A percentile compares a stretch with the other conserved stretches of the same genome.
Conservation (phyloP, 2,113 vertebrate genomes). For the Copsychus sechellarum region DNA sequence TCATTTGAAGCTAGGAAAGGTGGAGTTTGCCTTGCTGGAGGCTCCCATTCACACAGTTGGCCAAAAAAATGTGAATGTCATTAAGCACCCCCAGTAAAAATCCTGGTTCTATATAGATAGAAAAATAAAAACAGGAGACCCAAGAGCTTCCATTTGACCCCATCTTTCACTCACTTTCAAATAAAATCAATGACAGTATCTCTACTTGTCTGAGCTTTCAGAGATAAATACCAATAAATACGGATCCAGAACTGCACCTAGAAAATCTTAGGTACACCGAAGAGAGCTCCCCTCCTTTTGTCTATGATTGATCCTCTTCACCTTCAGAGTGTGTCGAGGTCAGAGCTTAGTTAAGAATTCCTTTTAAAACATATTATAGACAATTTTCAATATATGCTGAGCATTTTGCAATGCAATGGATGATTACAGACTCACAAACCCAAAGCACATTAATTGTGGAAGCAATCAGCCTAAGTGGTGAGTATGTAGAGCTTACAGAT, state of each 20-base stretch:
- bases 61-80: not conserved
- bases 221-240: constrained; percentile 68
- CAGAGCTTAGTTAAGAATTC: constrained; percentile 61
- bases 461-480: not conserved
- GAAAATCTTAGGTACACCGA: constrained; percentile 51
- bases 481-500: not conserved
- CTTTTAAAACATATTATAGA: constrained; percentile 40
- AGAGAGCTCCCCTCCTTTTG: constrained; percentile 66
- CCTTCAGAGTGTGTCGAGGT: constrained; percentile 59
- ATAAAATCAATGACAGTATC: constrained; percentile 70
- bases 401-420: constrained; percentile 16
- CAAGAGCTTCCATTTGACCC: constrained; percentile 63
- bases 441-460: constrained; percentile 36
- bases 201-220: constrained; percentile 59
- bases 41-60: constrained; percentile 55
- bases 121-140: constrained; percentile 64
- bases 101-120: constrained; percentile 33
- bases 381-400: constrained; percentile 7
- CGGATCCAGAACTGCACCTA: constrained; percentile 37
- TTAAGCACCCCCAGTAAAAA: constrained; percentile 60
- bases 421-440: constrained; percentile 19
- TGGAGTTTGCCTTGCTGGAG: constrained; percentile 54
- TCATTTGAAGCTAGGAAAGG: constrained; percentile 55
- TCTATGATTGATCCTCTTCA: constrained; percentile 71
- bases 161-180: constrained; percentile 56